Evolutionary conservation across 2,113 vertebrate species (phyloP).

Genomic region (Numenius arquata): DNA sequence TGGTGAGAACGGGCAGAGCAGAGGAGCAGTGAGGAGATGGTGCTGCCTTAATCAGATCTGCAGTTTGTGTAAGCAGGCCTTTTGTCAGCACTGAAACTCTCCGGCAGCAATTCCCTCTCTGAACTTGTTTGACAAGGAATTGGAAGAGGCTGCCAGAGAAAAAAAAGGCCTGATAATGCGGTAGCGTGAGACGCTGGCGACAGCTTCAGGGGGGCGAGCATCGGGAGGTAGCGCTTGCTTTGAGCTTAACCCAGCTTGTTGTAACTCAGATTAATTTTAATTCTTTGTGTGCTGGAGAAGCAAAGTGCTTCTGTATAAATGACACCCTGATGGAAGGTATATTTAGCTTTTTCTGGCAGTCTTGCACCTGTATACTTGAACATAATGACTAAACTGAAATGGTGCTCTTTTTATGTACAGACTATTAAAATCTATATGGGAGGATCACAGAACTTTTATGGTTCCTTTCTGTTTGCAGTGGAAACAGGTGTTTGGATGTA

Average conservation of each 20-base stretch:
- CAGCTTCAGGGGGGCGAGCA: background rate
- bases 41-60: background rate
- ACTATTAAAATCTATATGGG: background rate
- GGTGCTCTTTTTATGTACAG: background rate
- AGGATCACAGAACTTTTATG: background rate
- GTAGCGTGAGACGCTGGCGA: fast-evolving
- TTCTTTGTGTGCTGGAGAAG: background rate
- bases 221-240: background rate
- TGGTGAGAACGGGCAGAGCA: background rate
- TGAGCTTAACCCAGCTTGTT: background rate
- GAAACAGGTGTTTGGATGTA: background rate
- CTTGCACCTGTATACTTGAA: background rate
- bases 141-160: background rate
- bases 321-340: background rate
- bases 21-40: background rate
- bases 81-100: background rate
- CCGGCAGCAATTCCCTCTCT: background rate
- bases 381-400: background rate
- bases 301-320: background rate
- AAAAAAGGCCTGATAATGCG: background rate
- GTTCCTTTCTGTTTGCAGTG: background rate
- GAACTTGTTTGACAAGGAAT: slow-evolving; percentile 18
- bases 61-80: background rate
- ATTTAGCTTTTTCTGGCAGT: background rate
- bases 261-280: background rate